Conservation (phyloP, 2,888 invertebrate species). For the Callyntrura sp. region DNA sequence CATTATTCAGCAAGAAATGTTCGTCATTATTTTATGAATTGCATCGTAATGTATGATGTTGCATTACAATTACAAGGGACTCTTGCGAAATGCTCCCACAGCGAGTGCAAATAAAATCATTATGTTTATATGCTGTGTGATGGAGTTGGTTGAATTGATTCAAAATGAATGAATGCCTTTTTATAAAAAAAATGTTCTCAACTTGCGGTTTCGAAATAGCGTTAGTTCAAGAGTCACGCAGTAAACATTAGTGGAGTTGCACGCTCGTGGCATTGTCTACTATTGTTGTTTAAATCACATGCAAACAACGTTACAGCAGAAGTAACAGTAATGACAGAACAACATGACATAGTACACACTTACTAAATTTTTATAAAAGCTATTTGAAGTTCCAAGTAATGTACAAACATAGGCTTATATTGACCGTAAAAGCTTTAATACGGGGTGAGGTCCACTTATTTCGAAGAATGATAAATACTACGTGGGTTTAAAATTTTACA, state of each 20-base stretch:
- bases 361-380: too few species aligned
- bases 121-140: background rate
- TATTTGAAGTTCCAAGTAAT: too few species aligned
- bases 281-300: background rate
- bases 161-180: conserved; percentile 19
- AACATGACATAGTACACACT: too few species aligned
- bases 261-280: background rate
- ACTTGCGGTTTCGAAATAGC: conserved; percentile 53
- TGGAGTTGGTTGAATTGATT: conserved; percentile 33
- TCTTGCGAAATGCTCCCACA: conserved; percentile 32
- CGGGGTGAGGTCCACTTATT: too few species aligned
- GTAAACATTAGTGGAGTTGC: background rate
- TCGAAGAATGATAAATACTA: too few species aligned
- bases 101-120: conserved; percentile 28
- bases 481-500: too few species aligned
- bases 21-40: conserved; percentile 54
- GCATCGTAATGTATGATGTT: background rate
- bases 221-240: conserved; percentile 30
- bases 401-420: too few species aligned
- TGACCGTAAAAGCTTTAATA: too few species aligned
- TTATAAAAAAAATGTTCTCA: conserved; percentile 3
- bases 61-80: conserved; percentile 33
- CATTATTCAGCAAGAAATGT: conserved; percentile 41
- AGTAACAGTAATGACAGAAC: background rate
- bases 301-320: background rate